Conservation (phyloP, 2,113 vertebrate species). For the Paradoxurus hermaphroditus region DNA sequence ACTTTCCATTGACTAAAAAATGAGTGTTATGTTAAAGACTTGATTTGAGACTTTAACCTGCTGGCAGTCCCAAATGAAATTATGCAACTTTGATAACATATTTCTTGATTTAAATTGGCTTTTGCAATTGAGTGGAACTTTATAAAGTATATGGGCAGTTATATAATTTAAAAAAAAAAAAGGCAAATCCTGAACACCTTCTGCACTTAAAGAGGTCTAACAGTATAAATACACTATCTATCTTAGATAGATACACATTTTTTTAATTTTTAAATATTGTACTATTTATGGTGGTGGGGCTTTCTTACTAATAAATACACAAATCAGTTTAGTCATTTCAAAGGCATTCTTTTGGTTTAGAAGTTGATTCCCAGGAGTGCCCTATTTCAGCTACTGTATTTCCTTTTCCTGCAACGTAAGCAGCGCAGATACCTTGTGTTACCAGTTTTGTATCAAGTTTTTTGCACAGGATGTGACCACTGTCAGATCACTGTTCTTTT, state of each 20-base stretch:
- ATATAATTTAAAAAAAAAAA: slow-evolving; percentile 75
- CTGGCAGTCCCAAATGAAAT: slow-evolving; percentile 82
- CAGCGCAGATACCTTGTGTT: slow-evolving; percentile 80
- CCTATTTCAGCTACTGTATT: slow-evolving; percentile 84
- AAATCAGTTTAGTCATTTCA: slow-evolving; percentile 78
- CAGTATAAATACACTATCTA: slow-evolving; percentile 81
- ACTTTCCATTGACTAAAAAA: slow-evolving; percentile 77
- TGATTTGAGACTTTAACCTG: slow-evolving; percentile 81
- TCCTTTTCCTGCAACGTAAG: slow-evolving; percentile 81
- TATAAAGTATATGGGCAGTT: slow-evolving; percentile 65
- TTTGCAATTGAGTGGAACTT: slow-evolving; percentile 79
- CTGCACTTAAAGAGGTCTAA: slow-evolving; percentile 82
- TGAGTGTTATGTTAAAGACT: slow-evolving; percentile 80
- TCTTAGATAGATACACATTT: slow-evolving; percentile 82
- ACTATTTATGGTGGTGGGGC: slow-evolving; percentile 85
- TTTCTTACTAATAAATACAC: slow-evolving; percentile 86
- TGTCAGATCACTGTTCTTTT: slow-evolving; percentile 84
- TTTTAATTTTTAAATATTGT: slow-evolving; percentile 85
- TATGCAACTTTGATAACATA: slow-evolving; percentile 87
- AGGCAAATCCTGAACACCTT: slow-evolving; percentile 77
- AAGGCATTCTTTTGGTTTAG: slow-evolving; percentile 83
- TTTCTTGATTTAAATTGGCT: slow-evolving; percentile 82
- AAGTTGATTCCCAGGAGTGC: slow-evolving; percentile 80
- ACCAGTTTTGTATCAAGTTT: slow-evolving; percentile 78
- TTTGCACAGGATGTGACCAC: slow-evolving; percentile 86